Evolutionary conservation across 2,797 vertebrate genomes (phyloP), one percentile per base, ranked within the genome.

Genomic region (Chiloscyllium punctatum): DNA sequence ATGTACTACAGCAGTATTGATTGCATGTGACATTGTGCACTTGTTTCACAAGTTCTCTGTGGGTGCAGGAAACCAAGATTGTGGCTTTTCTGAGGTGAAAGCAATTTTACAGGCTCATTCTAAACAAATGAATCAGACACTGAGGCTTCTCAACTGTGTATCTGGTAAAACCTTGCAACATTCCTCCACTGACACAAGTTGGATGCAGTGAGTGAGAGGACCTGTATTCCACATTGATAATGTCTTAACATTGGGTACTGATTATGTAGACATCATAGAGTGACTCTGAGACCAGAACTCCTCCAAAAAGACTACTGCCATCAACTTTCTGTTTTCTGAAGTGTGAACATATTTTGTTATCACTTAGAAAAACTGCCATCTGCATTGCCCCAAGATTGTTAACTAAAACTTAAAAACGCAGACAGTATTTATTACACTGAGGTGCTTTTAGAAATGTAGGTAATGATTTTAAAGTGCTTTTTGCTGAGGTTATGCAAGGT

Each of bases 311-410:
- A 25, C 7, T 5, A 66, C 1, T 57, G 53, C 13, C 16, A 91
- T n/a, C 48, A 91, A 91, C 57, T 91, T 62, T 57, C 88, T 62
- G 87, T 53, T 91, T 33, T 91, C 30, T 90, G 87, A 57, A 57
- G 82, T 48, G 82, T 6, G 5, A 18, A 23, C 48, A 82, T 84
- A 48, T 48, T 84, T 82, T 84, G 18, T 48, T 5, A 23, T 48
- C 42, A 48, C 82, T 48, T 37, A 84, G 82, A 79, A 16, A 84
- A 84, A 6, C 42, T 42, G 1, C 8, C 42, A 48, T 8, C 18
- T 84, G 21, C 42, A 84, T 6, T 48, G 82, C 21, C 16, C 42
- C 23, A 84, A 42, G 21, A 48, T 48, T 48, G 6, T 42, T 7
- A 48, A 84, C 25, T 5, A 2, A 77, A 77, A 77, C n/a, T 5